Base-by-base conservation (phyloP, 2,888 invertebrate genomes). In the Resseliella maxima region DNA sequence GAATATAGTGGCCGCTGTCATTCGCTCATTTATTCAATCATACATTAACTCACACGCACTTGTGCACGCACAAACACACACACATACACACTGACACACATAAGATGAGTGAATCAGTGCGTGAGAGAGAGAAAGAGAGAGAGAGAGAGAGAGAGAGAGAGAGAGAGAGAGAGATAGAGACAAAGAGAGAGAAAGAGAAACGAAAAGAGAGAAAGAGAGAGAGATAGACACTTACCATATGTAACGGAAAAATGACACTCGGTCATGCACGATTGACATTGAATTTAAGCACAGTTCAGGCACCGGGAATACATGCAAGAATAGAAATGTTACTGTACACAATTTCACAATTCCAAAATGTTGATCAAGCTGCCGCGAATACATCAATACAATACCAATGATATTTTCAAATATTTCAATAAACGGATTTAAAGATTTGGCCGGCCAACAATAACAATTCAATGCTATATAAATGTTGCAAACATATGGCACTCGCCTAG, bases 331-430 rank as follows among this genome's bases (percentile, higher is more conserved):
- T 41, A 12, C 12, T 41, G 45, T 12, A 45, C 45, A 45, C 45
- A 59, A 59, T 59, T 59, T 59, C 24, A n/a, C 24, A 27, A 59
- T 59, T 24, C n/a, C n/a, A n/a, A 24, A 59, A 59, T 59, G 59
- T 5, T 21, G 59, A 8, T 8, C 8, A 1, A 8, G 46, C 41
- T 45, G 21, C 50, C 2, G 50, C 50, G 3, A 50, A 50, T 12
- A 41, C 41, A 5, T 41, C 41, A 18, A 12, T 50, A 10, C 50
- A 50, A 21, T 21, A 10, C 8, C 18, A 10, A 3, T 21, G 50
- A 50, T 50, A 50, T 21, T 50, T 12, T 21, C 18, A 18, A 21
- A 50, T 45, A 45, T 10, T 59, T 59, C 24, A 59, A 59, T 59
- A 59, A 59, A 3, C 59, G 8, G 46, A 50, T 50, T 50, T 50